Percentiles rank a stretch among this genome's conserved stretches.
Evolutionary conservation across 92 coral and sea anemone genomes (phyloP).

Genomic region (Virgularia gustaviana): DNA sequence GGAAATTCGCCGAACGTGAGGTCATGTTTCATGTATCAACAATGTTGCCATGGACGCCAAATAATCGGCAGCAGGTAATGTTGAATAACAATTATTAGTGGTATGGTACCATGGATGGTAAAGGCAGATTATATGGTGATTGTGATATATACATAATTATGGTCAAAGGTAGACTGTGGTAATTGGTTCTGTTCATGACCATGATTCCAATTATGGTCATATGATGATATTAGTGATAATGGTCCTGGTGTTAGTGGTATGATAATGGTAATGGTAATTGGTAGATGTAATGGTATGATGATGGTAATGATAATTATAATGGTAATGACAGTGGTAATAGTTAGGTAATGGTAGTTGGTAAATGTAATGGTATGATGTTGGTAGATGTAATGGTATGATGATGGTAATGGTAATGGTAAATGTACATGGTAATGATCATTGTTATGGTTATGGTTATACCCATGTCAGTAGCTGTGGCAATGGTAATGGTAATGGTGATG

Average conservation of each 20-base stretch:
- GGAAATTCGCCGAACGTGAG: constrained; percentile 88
- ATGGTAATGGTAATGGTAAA: not conserved
- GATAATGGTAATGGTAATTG: not conserved
- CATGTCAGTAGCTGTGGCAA: not conserved
- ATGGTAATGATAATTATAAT: not conserved
- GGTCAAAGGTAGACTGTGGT: too few relatives aligned
- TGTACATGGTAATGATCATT: not conserved
- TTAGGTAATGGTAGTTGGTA: not conserved
- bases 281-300: too few relatives aligned
- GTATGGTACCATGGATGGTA: not conserved
- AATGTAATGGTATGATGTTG: not conserved
- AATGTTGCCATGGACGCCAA: constrained; percentile 92
- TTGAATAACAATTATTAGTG: not conserved
- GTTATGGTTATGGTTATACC: not conserved
- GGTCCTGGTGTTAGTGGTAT: not conserved
- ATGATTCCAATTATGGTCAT: too few relatives aligned
- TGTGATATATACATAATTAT: too few relatives aligned
- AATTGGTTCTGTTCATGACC: too few relatives aligned
- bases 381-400: not conserved
- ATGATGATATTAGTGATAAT: not conserved
- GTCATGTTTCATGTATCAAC: constrained; percentile 98
- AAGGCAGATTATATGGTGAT: too few relatives aligned
- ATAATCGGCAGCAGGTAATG: constrained; percentile 88
- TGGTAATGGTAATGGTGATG: not conserved
- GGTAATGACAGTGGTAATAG: not conserved